Conservation (phyloP, 2,113 vertebrate genomes). For the Neoarius graeffei region DNA sequence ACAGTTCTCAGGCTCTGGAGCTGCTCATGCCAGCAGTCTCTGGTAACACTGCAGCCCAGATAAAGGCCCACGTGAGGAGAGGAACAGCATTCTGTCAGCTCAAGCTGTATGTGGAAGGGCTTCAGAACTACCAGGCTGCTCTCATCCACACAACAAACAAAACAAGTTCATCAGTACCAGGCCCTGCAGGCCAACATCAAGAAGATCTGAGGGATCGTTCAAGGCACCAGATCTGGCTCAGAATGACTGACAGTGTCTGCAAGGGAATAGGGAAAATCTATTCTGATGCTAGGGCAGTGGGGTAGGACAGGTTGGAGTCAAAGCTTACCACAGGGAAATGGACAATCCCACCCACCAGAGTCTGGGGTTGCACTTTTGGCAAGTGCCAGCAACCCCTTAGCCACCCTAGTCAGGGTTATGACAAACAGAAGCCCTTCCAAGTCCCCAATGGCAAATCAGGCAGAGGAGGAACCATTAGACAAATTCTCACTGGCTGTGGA, state of each 20-base stretch:
- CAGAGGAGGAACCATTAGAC: too few relatives aligned
- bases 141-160: constrained; percentile 75
- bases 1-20: constrained; percentile 88
- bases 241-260: neutral
- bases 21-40: constrained; percentile 84
- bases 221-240: constrained; percentile 65
- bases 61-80: constrained; percentile 83
- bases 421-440: too few relatives aligned
- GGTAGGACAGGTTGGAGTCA: too few relatives aligned
- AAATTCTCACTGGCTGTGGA: too few relatives aligned
- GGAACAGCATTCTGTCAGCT: constrained; percentile 91
- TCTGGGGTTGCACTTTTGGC: too few relatives aligned
- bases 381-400: too few relatives aligned
- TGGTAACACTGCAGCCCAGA: constrained; percentile 82
- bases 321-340: too few relatives aligned
- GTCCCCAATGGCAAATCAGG: too few relatives aligned
- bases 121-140: constrained; percentile 91
- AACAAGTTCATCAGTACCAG: neutral
- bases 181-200: constrained; percentile 79
- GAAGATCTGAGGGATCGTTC: constrained; percentile 81
- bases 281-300: too few relatives aligned
- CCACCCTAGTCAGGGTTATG: too few relatives aligned
- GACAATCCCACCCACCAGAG: too few relatives aligned
- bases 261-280: too few relatives aligned
- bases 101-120: constrained; percentile 87